phyloP scores from a whole-genome alignment of 2,797 vertebrate species.

The Diceros bicornis region DNA sequence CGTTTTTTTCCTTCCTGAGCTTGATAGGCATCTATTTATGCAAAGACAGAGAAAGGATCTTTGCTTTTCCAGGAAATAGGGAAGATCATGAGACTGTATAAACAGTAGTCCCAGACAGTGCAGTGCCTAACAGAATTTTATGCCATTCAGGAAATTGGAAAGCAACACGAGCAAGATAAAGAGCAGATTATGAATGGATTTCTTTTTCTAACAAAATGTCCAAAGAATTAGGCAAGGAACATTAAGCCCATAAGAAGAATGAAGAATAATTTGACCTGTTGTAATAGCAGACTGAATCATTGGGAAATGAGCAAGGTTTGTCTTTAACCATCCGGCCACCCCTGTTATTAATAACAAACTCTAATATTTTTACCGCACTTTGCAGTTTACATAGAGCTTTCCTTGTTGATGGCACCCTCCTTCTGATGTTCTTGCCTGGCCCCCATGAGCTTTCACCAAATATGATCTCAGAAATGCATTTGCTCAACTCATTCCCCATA shows the following conservation, averaged over 20 bases:
- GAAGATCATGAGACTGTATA: conserved; percentile 33
- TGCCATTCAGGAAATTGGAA: conserved; percentile 72
- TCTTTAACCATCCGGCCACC: background rate
- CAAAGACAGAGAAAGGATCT: conserved; percentile 35
- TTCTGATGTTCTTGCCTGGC: background rate
- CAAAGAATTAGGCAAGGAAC: conserved; percentile 62
- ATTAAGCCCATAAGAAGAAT: conserved; percentile 29
- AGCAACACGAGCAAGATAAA: conserved; percentile 64
- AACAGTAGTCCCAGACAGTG: background rate
- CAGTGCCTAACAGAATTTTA: conserved; percentile 56
- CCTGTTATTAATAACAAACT: conserved; percentile 49
- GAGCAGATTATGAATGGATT: conserved; percentile 73
- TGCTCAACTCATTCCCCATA: conserved; percentile 42
- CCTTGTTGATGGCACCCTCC: conserved; percentile 6
- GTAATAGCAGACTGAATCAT: conserved; percentile 27
- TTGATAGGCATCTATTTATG: conserved; percentile 68
- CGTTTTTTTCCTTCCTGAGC: conserved; percentile 15
- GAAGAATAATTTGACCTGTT: conserved; percentile 57
- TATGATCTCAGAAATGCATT: conserved; percentile 61
- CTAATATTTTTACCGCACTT: conserved; percentile 66
- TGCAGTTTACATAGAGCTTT: conserved; percentile 73
- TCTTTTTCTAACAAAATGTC: conserved; percentile 64
- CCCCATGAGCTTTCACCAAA: background rate
- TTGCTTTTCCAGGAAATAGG: conserved; percentile 66
- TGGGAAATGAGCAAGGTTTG: conserved; percentile 44